Conservation (phyloP, 1,140 invertebrate genomes). For the Radopholus similis region DNA sequence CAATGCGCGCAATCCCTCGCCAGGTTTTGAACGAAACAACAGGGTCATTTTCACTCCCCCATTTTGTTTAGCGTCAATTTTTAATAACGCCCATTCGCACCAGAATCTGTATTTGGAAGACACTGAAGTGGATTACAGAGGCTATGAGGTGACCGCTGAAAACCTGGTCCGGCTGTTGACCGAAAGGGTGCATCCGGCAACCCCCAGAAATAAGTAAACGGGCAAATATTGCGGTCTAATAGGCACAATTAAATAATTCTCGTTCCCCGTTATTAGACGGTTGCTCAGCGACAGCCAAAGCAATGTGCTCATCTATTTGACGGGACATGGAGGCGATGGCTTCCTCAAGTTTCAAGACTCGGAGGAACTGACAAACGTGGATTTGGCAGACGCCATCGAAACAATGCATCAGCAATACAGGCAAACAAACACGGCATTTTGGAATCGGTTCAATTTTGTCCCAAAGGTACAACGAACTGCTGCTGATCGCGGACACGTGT, state of each 20-base stretch:
- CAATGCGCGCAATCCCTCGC: constrained; percentile 90
- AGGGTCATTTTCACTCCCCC: neutral
- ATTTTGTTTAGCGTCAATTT: constrained; percentile 73
- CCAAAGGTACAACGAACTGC: constrained; percentile 89
- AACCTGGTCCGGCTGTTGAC: constrained; percentile 94
- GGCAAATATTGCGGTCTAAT: neutral
- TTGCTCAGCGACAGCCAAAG: constrained; percentile 91
- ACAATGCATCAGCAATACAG: constrained; percentile 85
- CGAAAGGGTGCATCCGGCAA: constrained; percentile 80
- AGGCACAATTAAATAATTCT: too few relatives aligned
- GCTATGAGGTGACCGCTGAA: constrained; percentile 96
- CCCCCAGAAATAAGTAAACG: constrained; percentile 85
- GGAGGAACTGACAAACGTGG: constrained; percentile 97
- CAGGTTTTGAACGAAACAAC: too few relatives aligned
- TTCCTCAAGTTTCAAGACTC: constrained; percentile 99
- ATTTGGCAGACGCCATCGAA: constrained; percentile 94
- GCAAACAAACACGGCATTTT: constrained; percentile 6
- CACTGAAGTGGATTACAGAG: constrained; percentile 97
- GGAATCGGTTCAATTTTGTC: neutral
- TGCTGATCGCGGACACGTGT: constrained; percentile 98
- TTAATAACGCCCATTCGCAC: constrained; percentile 93
- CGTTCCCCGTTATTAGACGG: constrained; percentile 61
- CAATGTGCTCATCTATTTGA: constrained; percentile 92
- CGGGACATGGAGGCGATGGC: constrained; percentile 92
- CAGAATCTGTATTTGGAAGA: constrained; percentile 92